These are phyloP conservation scores for Heliconius sara DNA, from an alignment of 2,888 invertebrate genomes.

Conservation along the genomic window DNA sequence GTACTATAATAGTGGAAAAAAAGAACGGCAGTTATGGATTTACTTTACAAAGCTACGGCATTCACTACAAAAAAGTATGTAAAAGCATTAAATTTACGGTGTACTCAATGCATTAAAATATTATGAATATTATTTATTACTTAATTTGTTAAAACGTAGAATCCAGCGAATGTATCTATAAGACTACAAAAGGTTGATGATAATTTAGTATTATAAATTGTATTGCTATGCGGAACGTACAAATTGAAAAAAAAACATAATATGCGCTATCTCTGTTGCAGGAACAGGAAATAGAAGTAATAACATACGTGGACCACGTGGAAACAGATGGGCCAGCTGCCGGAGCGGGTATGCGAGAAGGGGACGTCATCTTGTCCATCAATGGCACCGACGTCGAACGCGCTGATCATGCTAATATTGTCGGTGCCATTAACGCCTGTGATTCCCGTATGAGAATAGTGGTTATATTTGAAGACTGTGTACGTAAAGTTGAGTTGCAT, in stretches of 20 bases:
- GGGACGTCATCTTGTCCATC: conserved; percentile 97
- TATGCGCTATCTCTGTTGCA: conserved; percentile 47
- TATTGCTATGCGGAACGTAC: background rate
- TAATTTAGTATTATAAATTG: background rate
- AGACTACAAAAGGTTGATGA: background rate
- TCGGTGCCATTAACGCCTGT: conserved; percentile 95
- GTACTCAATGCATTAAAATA: background rate
- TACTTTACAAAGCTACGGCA: conserved; percentile 98
- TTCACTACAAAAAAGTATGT: conserved; percentile 92
- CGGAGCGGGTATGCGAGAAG: conserved; percentile 96
- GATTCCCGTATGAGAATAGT: conserved; percentile 97
- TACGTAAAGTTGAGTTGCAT: conserved; percentile 95
- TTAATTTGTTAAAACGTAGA: background rate
- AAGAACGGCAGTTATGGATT: conserved; percentile 96
- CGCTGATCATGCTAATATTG: conserved; percentile 96
- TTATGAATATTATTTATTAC: background rate
- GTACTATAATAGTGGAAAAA: conserved; percentile 96
- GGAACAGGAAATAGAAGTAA: conserved; percentile 97
- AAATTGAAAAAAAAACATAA: background rate
- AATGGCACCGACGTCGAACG: conserved; percentile 98
- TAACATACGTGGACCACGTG: conserved; percentile 98
- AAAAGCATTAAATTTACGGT: background rate
- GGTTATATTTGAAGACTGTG: conserved; percentile 98
- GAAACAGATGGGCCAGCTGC: conserved; percentile 96
- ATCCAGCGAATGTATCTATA: background rate